These are phyloP conservation scores for Vulpes lagopus DNA, from an alignment of 2,113 vertebrate species.

Conservation along the genomic window DNA sequence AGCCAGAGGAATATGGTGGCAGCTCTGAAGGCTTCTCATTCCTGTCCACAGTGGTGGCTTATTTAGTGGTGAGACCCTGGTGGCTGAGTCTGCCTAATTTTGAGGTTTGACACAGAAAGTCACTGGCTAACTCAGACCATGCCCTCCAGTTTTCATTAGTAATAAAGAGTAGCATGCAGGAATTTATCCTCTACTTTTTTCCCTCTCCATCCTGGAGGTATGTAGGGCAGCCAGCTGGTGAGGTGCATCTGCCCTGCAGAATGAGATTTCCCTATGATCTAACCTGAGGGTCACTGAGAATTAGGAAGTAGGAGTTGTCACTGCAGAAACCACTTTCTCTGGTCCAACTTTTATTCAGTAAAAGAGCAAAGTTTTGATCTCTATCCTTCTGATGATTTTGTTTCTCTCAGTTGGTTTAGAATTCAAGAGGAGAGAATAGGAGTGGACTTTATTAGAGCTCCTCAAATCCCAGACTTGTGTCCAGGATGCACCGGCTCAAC, in stretches of 20 bases:
- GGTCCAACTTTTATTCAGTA: neutral
- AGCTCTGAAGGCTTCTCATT: neutral
- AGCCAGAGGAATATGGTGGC: neutral
- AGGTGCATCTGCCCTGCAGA: neutral
- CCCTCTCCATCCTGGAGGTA: neutral
- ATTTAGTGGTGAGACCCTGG: neutral
- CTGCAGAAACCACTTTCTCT: rapidly evolving
- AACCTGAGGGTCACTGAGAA: neutral
- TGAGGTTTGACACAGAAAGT: neutral
- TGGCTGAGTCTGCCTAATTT: neutral
- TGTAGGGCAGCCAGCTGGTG: neutral
- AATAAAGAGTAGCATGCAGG: neutral
- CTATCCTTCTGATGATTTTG: neutral
- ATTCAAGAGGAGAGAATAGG: neutral
- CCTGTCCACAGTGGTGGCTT: neutral
- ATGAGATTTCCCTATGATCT: neutral
- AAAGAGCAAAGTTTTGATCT: slow-evolving; percentile 6
- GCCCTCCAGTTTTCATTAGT: neutral
- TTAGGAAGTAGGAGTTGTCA: neutral
- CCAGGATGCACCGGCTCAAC: neutral
- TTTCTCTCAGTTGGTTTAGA: neutral
- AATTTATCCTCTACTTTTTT: neutral
- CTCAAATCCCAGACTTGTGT: neutral
- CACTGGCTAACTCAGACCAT: neutral
- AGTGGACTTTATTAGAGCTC: neutral